These are phyloP conservation scores for Pterostichus madidus DNA, from an alignment of 2,888 invertebrate genomes.

Conservation along the genomic window DNA sequence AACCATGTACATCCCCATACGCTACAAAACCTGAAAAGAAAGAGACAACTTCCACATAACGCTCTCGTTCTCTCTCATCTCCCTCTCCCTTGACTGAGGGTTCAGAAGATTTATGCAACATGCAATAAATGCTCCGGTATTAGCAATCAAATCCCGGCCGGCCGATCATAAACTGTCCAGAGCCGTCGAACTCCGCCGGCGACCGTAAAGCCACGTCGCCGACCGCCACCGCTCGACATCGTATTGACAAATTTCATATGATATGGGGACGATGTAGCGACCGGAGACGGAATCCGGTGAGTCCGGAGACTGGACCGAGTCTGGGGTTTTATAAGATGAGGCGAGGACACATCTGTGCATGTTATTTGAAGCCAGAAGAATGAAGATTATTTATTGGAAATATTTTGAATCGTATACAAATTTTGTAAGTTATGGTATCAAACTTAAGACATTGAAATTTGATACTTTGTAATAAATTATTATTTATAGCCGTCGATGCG, in stretches of 20 bases:
- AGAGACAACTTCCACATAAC: too few species aligned
- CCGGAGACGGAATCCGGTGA: background rate
- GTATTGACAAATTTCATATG: slow-evolving; percentile 64
- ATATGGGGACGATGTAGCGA: slow-evolving; percentile 27
- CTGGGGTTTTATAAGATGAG: background rate
- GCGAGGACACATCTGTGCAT: background rate
- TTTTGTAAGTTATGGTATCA: background rate
- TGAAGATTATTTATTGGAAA: too few species aligned
- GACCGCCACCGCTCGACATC: slow-evolving; percentile 20
- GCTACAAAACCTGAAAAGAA: too few species aligned
- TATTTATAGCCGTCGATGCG: too few species aligned
- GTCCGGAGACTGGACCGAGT: background rate
- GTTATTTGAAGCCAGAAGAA: background rate
- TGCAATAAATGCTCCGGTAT: slow-evolving; percentile 74
- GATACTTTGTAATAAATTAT: too few species aligned
- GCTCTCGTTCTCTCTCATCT: background rate
- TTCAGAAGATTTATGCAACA: slow-evolving; percentile 74
- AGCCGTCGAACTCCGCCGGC: slow-evolving; percentile 23
- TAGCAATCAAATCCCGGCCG: slow-evolving; percentile 71
- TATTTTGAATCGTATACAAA: background rate
- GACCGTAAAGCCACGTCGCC: slow-evolving; percentile 20
- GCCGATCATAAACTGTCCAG: slow-evolving; percentile 63
- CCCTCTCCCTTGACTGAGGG: slow-evolving; percentile 11
- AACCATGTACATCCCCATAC: too few species aligned
- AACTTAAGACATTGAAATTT: too few species aligned